These are phyloP conservation scores for Pilophorus perplexus DNA, from an alignment of 2,888 invertebrate species.

Conservation along the genomic window DNA sequence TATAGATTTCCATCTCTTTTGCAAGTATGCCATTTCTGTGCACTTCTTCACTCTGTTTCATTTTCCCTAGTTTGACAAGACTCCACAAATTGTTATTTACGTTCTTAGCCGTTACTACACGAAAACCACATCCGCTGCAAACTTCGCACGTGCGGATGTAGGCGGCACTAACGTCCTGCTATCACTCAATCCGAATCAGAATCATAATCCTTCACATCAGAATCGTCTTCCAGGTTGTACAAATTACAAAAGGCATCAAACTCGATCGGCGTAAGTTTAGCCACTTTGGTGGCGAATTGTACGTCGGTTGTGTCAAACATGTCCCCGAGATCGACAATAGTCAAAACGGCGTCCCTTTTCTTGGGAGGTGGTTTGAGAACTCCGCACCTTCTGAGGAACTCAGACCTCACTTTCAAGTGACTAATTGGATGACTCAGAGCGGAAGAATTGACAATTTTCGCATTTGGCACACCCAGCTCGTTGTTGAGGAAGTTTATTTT, in stretches of 20 bases:
- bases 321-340: constrained; percentile 19
- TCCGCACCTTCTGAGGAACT: constrained; percentile 41
- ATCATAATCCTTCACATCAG: constrained; percentile 6
- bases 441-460: constrained; percentile 33
- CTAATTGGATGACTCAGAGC: constrained; percentile 15
- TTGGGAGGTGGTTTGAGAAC: constrained; percentile 2
- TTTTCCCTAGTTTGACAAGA: too few relatives aligned
- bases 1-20: too few relatives aligned
- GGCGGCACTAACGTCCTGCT: too few relatives aligned
- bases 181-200: too few relatives aligned
- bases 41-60: too few relatives aligned
- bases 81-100: too few relatives aligned
- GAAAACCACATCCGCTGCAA: too few relatives aligned
- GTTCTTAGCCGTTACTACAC: too few relatives aligned
- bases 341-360: background rate
- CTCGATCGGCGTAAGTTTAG: constrained; percentile 42
- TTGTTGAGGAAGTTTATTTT: constrained; percentile 41
- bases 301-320: constrained; percentile 43
- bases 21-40: too few relatives aligned
- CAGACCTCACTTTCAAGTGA: constrained; percentile 38
- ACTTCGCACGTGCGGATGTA: too few relatives aligned
- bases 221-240: constrained; percentile 12
- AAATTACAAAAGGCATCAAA: constrained; percentile 45
- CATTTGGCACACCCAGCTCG: constrained; percentile 26
- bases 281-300: constrained; percentile 43